Evolutionary conservation across 2,888 invertebrate species (phyloP).

Genomic region (Caradrina clavipalpis): DNA sequence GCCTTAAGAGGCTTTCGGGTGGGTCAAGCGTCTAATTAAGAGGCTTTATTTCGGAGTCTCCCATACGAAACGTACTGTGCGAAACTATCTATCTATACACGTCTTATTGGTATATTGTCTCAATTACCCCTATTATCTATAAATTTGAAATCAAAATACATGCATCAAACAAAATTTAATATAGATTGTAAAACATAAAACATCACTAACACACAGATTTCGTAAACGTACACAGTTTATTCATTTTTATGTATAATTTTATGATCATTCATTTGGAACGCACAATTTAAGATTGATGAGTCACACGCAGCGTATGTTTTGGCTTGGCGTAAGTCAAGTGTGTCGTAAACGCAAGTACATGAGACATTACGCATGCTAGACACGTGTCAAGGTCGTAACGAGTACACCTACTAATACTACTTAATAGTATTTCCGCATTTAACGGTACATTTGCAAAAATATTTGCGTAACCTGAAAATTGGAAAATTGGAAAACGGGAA

Average conservation of each 20-base stretch:
- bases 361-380: constrained; percentile 27
- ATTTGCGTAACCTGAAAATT: neutral
- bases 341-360: constrained; percentile 7
- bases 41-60: constrained; percentile 1
- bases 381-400: constrained; percentile 53
- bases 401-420: constrained; percentile 17
- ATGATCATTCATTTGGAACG: neutral
- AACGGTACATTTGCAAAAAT: constrained; percentile 23
- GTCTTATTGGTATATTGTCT: too few species aligned
- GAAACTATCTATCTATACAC: neutral
- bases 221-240: too few species aligned
- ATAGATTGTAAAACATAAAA: too few species aligned
- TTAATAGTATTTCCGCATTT: constrained; percentile 40
- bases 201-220: neutral
- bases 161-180: too few species aligned
- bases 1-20: constrained; percentile 14
- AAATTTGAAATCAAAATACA: too few species aligned
- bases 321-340: constrained; percentile 30
- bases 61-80: neutral
- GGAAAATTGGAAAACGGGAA: neutral
- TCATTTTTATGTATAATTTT: neutral
- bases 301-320: constrained; percentile 1
- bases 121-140: too few species aligned
- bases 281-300: neutral
- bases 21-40: constrained; percentile 41